phyloP scores from a whole-genome alignment of 2,888 invertebrate genomes.

The Cabera pusaria region DNA sequence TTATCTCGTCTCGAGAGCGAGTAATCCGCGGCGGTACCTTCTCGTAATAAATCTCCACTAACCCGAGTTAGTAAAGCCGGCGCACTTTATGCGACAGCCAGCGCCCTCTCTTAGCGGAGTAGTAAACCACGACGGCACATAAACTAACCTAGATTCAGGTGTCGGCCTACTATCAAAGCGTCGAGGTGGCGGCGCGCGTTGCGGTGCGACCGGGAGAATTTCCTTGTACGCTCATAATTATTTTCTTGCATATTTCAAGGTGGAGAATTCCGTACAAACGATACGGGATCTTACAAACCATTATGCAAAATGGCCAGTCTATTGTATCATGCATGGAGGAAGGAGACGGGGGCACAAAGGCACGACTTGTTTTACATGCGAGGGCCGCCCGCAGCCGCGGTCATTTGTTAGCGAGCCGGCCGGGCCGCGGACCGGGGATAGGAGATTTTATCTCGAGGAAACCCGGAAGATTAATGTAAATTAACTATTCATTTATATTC shows the following conservation, averaged over 20 bases:
- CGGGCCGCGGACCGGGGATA: too few relatives aligned
- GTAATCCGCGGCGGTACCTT: slow-evolving; percentile 4
- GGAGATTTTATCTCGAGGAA: too few relatives aligned
- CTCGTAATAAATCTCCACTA: slow-evolving; percentile 9
- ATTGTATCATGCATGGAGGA: not conserved
- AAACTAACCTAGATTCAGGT: slow-evolving; percentile 6
- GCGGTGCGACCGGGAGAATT: too few relatives aligned
- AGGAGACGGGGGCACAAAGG: not conserved
- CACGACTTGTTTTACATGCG: slow-evolving; percentile 9
- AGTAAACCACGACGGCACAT: slow-evolving; percentile 7
- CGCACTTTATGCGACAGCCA: slow-evolving; percentile 11
- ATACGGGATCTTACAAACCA: slow-evolving; percentile 3
- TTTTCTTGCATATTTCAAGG: too few relatives aligned
- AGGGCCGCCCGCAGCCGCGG: slow-evolving; percentile 4
- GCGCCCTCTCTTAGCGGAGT: slow-evolving; percentile 14
- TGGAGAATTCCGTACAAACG: not conserved
- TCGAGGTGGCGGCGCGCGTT: too few relatives aligned
- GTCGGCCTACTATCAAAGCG: too few relatives aligned
- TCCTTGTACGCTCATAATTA: not conserved
- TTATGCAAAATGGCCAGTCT: slow-evolving; percentile 5
- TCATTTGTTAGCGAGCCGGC: slow-evolving; percentile 9
- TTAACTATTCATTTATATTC: too few relatives aligned
- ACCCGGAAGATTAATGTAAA: too few relatives aligned
- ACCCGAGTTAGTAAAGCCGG: slow-evolving; percentile 4
- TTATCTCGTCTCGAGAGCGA: slow-evolving; percentile 1